Evolutionary conservation across 2,888 invertebrate species (phyloP).

Genomic region (Gasteruption jaculator): DNA sequence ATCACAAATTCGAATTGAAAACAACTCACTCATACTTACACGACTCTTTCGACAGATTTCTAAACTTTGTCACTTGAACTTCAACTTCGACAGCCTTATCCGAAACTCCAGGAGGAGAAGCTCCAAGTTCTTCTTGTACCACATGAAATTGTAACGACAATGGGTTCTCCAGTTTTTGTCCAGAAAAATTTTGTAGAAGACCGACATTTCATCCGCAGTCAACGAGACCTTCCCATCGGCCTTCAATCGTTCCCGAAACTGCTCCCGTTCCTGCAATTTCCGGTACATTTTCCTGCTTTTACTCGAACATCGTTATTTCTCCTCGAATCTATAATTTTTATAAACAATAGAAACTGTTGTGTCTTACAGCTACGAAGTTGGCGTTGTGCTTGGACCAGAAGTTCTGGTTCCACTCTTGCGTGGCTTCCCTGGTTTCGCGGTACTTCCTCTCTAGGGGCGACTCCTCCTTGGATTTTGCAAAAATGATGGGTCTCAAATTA

Average conservation of each 20-base stretch:
- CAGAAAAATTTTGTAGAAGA: constrained; percentile 81
- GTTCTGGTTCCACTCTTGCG: constrained; percentile 78
- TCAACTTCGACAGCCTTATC: constrained; percentile 51
- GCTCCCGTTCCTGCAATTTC: constrained; percentile 48
- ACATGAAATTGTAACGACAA: constrained; percentile 72
- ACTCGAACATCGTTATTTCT: neutral
- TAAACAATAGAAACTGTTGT: constrained; percentile 24
- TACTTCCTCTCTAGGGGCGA: constrained; percentile 62
- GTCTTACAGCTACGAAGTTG: constrained; percentile 64
- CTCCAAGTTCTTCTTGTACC: constrained; percentile 76
- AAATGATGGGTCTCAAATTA: constrained; percentile 70
- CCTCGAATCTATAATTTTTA: constrained; percentile 23
- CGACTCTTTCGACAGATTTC: neutral
- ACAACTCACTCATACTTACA: constrained; percentile 8
- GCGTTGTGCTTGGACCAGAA: constrained; percentile 82
- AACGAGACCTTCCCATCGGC: constrained; percentile 54
- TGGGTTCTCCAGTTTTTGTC: constrained; percentile 78
- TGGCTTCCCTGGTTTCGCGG: constrained; percentile 62
- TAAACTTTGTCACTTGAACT: constrained; percentile 26
- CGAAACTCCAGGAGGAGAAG: constrained; percentile 61
- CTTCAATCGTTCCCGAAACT: constrained; percentile 42
- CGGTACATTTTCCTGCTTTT: neutral
- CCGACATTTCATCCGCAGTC: constrained; percentile 80
- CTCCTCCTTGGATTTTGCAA: constrained; percentile 64
- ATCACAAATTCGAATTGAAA: constrained; percentile 4